phyloP scores from a whole-genome alignment of 2,888 invertebrate genomes.

The Pristionchus entomophagus region DNA sequence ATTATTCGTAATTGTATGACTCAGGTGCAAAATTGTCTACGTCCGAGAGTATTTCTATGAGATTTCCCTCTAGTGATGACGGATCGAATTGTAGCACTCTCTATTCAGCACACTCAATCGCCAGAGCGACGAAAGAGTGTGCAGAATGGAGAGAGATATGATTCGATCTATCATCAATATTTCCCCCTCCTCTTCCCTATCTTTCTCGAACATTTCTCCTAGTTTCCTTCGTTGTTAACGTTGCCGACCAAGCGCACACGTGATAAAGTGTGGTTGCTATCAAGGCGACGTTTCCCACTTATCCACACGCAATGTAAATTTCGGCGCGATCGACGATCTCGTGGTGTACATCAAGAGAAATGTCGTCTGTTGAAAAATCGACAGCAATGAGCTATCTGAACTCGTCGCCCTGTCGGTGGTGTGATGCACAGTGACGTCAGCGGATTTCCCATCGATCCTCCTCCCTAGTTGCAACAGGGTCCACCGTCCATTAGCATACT shows the following conservation, averaged over 20 bases:
- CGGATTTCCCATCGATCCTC: slow-evolving; percentile 15
- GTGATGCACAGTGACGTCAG: neutral
- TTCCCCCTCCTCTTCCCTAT: neutral
- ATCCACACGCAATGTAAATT: too few species aligned
- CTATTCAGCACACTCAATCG: too few species aligned
- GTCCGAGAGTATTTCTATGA: slow-evolving; percentile 33
- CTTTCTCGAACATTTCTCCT: slow-evolving; percentile 13
- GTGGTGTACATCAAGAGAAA: neutral
- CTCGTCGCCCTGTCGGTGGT: neutral
- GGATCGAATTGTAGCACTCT: too few species aligned
- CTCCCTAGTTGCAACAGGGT: neutral
- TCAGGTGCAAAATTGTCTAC: neutral
- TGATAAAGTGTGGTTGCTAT: neutral
- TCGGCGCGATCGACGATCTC: too few species aligned
- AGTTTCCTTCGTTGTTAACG: neutral
- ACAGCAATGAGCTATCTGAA: neutral
- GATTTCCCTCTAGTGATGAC: neutral
- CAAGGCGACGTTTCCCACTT: neutral
- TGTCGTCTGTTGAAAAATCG: neutral
- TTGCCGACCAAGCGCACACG: neutral
- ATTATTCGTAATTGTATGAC: neutral
- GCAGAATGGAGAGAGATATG: too few species aligned
- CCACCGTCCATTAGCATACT: slow-evolving; percentile 43
- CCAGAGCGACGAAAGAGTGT: too few species aligned
- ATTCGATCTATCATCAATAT: too few species aligned